Evolutionary conservation across 2,888 invertebrate species (phyloP), one percentile per base, ranked within the genome.

Genomic region (Rosalia funebris): DNA sequence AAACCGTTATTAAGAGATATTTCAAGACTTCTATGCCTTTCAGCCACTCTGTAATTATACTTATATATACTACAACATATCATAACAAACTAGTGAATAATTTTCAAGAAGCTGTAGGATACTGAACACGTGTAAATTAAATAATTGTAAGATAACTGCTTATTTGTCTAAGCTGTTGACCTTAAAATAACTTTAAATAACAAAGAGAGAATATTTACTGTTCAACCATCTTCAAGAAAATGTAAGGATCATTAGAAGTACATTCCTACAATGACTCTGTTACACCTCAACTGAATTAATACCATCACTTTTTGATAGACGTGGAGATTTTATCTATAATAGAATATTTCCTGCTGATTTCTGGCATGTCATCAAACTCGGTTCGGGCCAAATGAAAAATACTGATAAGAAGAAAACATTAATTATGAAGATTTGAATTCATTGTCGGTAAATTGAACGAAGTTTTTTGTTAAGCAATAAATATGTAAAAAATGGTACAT

Each of bases 321-420:
- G 34, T 25, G 25, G 25, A 34, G 34, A 34, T 34, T 34, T 34
- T 34, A 34, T 34, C 34, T 34, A 34, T 34, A 34, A 34, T 34
- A 34, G 34, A 34, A 34, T 34, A 34, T 34, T 34, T 34, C 34
- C 7, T 34, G 34, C 10, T 34, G 34, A 34, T 34, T 34, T 34
- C 11, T 34, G 11, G 34, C 34, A 34, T 11, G 34, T 34, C 34
- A 34, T 34, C 7, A 2, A 34, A 34, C 34, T 34, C 34, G 10
- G 3, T 34, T 5, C 25, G 7, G 7, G 7, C 3, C 25, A 25
- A 25, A 25, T 5, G 7, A 25, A 25, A 25, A 25, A 25, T 5
- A 34, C 34, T 34, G 11, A 34, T 5, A 34, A 34, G 34, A 34
- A 34, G 34, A n/a, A 34, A 34, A 34, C 10, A 34, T 34, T 34